Evolutionary conservation across 2,888 invertebrate species (phyloP), one percentile per base, ranked within the genome.

Genomic region (Crioceris asparagi): DNA sequence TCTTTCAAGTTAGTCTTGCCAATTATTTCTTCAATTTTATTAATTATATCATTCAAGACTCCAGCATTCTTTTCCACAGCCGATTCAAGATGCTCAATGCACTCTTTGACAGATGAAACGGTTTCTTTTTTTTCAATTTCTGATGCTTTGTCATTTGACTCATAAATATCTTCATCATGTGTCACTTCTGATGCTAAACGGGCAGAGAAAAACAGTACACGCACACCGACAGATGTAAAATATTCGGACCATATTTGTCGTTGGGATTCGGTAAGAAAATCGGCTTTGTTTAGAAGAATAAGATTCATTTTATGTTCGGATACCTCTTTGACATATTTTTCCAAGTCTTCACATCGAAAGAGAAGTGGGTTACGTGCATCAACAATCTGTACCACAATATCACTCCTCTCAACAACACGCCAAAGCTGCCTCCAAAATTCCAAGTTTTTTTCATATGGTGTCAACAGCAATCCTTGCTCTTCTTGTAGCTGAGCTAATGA

Each of bases 381-480:
- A 10, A 97, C 83, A 44, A 99, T 88, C 63, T 99, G 87, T 10
- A 92, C 77, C 11, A 96, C 72, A 0, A 96, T 76, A 66, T 96
- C 91, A 58, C 93, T 90, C 50, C 87, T 77, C 62, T 99, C 98
- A n/a, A 98, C 77, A 0, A 98, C 97, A 50, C 97, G 75, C 98
- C 98, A 99, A 19, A 99, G 62, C 61, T 99, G 98, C 32, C 94
- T 75, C 98, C 98, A 98, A 52, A 98, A 87, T 60, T 98, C 94
- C 14, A 97, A 63, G 66, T 98, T 99, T 56, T 91, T 85, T 58
- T 99, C 98, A 64, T 92, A 98, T 0, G 98, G 98, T 0, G 98
- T 99, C 45, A 98, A 65, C 0, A 86, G 70, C 2, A 96, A 69
- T 0, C 79, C 81, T 29, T 92, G 78, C 11, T 77, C 71, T 48